Conservation (phyloP, 1,140 invertebrate species). For the Ceratoteleas bidentatus region DNA sequence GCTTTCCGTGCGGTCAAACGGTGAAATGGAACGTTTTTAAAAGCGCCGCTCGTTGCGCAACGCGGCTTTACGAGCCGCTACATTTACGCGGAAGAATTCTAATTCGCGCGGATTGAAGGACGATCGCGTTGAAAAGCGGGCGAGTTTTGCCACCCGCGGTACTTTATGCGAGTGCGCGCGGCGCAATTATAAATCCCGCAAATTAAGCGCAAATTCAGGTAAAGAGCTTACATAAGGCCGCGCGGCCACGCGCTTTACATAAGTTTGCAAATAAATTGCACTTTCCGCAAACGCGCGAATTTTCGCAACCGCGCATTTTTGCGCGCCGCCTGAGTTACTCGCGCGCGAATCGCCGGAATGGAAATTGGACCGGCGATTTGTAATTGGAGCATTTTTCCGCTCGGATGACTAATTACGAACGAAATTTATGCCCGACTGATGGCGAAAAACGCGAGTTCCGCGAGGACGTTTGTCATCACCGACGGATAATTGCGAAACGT, state of each 20-base stretch:
- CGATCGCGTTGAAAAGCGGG: constrained; percentile 30
- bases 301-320: constrained; percentile 31
- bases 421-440: background rate
- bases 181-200: constrained; percentile 25
- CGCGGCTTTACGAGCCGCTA: constrained; percentile 20
- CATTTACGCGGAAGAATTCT: constrained; percentile 46
- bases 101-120: constrained; percentile 40
- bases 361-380: background rate
- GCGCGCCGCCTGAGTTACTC: constrained; percentile 19
- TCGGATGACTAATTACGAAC: background rate
- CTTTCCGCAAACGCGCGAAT: constrained; percentile 32
- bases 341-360: constrained; percentile 1
- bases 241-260: constrained; percentile 25
- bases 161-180: constrained; percentile 8
- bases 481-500: constrained; percentile 5
- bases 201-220: constrained; percentile 30
- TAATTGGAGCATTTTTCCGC: constrained; percentile 13
- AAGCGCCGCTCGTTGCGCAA: constrained; percentile 27
- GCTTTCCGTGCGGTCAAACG: background rate
- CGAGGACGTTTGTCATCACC: background rate
- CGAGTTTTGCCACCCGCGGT: background rate
- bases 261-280: constrained; percentile 36
- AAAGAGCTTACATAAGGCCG: constrained; percentile 31
- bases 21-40: constrained; percentile 36
- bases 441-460: too few relatives aligned